Evolutionary conservation across 1,140 invertebrate genomes (phyloP), one percentile per base, ranked within the genome.

Genomic region (Zophobas atratus): DNA sequence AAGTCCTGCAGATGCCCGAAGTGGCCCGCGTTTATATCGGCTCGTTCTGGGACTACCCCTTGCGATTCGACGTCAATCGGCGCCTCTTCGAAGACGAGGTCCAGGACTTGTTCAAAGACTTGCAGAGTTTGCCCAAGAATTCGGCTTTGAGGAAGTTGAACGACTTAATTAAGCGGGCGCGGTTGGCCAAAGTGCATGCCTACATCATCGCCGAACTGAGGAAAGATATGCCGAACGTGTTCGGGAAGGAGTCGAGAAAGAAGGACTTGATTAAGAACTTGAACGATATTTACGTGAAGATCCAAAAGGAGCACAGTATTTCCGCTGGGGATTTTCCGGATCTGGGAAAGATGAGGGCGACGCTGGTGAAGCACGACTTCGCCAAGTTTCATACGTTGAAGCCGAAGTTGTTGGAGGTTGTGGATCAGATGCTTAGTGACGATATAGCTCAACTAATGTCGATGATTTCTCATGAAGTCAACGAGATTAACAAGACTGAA

Each of bases 261-360:
- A 96, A 95, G 82, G 95, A 96, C 67, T 86, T 97, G 20, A 96
- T 97, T 51, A 93, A 93, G 85, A 93, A 93, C 84, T 88, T 97
- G 51, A 90, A 90, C 6, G 85, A 90, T 41, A 93, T 93, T 79
- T 96, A 94, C 83, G 89, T 91, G 74, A 88, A 90, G 81, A 89
- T 96, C 76, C 92, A 93, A 83, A 91, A 90, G 57, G 92, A 93
- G 77, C 87, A 90, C 76, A 89, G 92, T 79, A 94, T 95, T 48
- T 93, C 93, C 1, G 89, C 89, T 1, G 93, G 93, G 32, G 94
- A 95, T 85, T 94, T 95, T 84, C 94, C 94, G 83, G 90, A 96
- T 82, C 83, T 96, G 0, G 90, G 92, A 78, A 92, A 92, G 84
- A 96, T 97, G 95, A 93, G 95, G 85, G 93, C 91, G 70, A 85